phyloP scores from a whole-genome alignment of 2,888 invertebrate genomes.

The Melangyna quadrimaculata region DNA sequence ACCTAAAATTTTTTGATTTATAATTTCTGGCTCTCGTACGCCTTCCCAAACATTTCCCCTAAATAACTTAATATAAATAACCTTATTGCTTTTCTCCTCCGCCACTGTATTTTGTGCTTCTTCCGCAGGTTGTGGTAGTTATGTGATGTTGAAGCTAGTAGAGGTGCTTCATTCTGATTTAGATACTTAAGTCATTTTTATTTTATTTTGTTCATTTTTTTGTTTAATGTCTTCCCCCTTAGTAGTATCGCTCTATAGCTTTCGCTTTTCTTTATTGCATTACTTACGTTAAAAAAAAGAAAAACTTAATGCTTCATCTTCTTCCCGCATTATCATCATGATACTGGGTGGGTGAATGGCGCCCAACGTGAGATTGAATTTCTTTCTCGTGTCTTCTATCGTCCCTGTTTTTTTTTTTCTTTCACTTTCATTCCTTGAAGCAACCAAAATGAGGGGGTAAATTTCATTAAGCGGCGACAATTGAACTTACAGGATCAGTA shows the following conservation, averaged over 20 bases:
- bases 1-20: too few species aligned
- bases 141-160: neutral
- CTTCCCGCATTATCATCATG: slow-evolving; percentile 22
- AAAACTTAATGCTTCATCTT: slow-evolving; percentile 35
- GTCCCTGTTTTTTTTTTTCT: neutral
- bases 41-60: too few species aligned
- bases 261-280: slow-evolving; percentile 60
- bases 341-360: neutral
- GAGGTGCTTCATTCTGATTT: slow-evolving; percentile 65
- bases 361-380: slow-evolving; percentile 56
- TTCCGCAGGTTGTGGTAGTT: neutral
- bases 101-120: neutral
- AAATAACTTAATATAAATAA: too few species aligned
- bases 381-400: slow-evolving; percentile 25
- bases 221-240: slow-evolving; percentile 40
- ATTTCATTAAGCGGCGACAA: slow-evolving; percentile 72
- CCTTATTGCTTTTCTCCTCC: neutral
- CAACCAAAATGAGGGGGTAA: slow-evolving; percentile 41
- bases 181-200: slow-evolving; percentile 50
- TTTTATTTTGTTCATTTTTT: slow-evolving; percentile 6
- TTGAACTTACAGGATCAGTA: slow-evolving; percentile 67
- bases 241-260: slow-evolving; percentile 23
- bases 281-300: slow-evolving; percentile 27
- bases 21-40: too few species aligned
- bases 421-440: slow-evolving; percentile 5